Conservation (phyloP, 1,140 invertebrate species). For the Heliothis virescens region DNA sequence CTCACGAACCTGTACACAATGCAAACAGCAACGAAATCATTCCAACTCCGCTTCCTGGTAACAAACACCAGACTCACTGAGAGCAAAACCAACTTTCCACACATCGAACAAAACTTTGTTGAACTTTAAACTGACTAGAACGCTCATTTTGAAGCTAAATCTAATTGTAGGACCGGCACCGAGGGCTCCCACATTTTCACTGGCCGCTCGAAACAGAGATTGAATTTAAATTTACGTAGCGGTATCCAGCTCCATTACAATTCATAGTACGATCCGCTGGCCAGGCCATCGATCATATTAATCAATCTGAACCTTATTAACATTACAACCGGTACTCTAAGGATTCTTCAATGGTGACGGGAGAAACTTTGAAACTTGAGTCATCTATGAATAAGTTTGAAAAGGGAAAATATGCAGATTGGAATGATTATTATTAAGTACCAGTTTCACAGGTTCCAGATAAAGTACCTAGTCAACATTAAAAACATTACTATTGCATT, state of each 20-base stretch:
- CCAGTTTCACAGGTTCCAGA: too few species aligned
- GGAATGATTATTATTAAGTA: too few species aligned
- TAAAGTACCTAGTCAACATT: too few species aligned
- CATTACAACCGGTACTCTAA: slow-evolving; percentile 18
- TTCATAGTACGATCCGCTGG: slow-evolving; percentile 69
- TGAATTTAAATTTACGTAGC: slow-evolving; percentile 84
- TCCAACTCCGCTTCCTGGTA: slow-evolving; percentile 66
- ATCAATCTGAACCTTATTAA: slow-evolving; percentile 57
- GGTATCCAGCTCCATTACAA: slow-evolving; percentile 74
- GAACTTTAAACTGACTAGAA: slow-evolving; percentile 73
- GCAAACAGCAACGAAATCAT: slow-evolving; percentile 76
- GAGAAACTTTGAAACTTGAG: slow-evolving; percentile 34
- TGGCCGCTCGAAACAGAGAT: slow-evolving; percentile 69
- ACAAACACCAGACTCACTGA: slow-evolving; percentile 69
- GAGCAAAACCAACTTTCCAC: slow-evolving; percentile 66
- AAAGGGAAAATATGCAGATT: not conserved
- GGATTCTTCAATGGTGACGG: slow-evolving; percentile 14
- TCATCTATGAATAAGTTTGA: slow-evolving; percentile 20
- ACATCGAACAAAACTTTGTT: slow-evolving; percentile 71
- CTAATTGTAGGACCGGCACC: slow-evolving; percentile 74
- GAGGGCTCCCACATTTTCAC: slow-evolving; percentile 82
- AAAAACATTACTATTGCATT: too few species aligned
- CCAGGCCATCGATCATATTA: slow-evolving; percentile 76
- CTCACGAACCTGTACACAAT: slow-evolving; percentile 74
- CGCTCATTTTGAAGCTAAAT: slow-evolving; percentile 81